These are phyloP conservation scores for Actinia equina DNA, from an alignment of 64 coral and sea anemone species.

Conservation along the genomic window DNA sequence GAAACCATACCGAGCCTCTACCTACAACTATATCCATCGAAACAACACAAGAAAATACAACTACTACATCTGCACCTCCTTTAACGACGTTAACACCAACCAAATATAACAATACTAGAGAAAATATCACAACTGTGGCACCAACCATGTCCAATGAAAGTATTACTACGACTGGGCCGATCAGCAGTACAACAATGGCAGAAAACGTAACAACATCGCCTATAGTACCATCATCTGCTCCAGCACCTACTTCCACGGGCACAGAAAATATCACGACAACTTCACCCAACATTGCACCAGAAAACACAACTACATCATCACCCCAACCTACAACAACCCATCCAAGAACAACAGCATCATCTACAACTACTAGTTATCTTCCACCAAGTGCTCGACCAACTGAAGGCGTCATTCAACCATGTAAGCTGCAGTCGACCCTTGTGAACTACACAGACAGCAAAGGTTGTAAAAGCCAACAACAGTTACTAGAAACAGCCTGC, in stretches of 20 bases:
- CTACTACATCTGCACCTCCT: background rate
- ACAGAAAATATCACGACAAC: background rate
- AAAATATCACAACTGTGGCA: background rate
- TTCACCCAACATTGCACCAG: background rate
- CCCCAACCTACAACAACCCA: background rate
- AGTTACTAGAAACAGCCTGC: conserved; percentile 23
- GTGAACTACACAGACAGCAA: background rate
- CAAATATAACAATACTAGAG: background rate
- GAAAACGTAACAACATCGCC: background rate
- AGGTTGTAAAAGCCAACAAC: conserved; percentile 13
- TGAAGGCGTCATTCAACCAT: background rate
- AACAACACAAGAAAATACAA: background rate
- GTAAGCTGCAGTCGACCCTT: background rate
- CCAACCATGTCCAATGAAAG: background rate
- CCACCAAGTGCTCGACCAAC: background rate
- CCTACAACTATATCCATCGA: background rate
- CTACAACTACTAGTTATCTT: background rate
- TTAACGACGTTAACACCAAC: background rate
- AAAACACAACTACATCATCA: background rate
- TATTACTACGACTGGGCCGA: background rate
- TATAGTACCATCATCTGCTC: background rate
- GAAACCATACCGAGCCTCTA: background rate
- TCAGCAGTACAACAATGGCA: background rate
- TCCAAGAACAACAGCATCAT: background rate
- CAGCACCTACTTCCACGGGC: background rate